Evolutionary conservation across 2,888 invertebrate genomes (phyloP).

Genomic region (Clostera curtula): DNA sequence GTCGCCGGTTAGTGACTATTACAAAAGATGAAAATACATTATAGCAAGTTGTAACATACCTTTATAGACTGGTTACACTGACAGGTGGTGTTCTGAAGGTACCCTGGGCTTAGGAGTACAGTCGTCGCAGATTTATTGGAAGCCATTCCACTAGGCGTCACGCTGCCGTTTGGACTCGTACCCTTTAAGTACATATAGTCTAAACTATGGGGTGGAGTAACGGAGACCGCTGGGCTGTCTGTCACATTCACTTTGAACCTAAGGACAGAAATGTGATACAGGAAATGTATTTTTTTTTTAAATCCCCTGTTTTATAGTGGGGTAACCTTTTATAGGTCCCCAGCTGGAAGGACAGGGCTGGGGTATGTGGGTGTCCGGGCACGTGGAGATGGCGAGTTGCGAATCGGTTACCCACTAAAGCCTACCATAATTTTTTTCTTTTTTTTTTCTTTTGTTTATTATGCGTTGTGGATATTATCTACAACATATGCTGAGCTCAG

Average conservation of each 20-base stretch:
- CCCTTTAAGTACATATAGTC: conserved; percentile 61
- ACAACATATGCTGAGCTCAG: too few relatives aligned
- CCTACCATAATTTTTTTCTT: too few relatives aligned
- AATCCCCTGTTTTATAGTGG: too few relatives aligned
- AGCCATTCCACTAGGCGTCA: conserved; percentile 62
- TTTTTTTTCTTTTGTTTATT: too few relatives aligned
- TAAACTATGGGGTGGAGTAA: conserved; percentile 62
- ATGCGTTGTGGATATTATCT: too few relatives aligned
- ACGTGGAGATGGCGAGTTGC: too few relatives aligned
- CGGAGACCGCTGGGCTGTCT: conserved; percentile 64
- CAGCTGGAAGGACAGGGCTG: too few relatives aligned
- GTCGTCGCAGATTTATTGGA: conserved; percentile 55
- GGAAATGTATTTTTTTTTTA: too few relatives aligned
- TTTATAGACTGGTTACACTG: conserved; percentile 66
- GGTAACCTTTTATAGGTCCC: too few relatives aligned
- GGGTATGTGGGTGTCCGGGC: too few relatives aligned
- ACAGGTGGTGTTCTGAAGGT: conserved; percentile 61
- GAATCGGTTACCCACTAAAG: too few relatives aligned
- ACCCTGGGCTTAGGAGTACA: conserved; percentile 60
- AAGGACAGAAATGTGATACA: conserved; percentile 19
- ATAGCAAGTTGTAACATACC: conserved; percentile 28
- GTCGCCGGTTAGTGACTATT: too few relatives aligned
- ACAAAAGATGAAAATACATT: not conserved
- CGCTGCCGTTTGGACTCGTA: conserved; percentile 57
- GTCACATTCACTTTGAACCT: conserved; percentile 60